These are phyloP conservation scores for Propithecus coquereli DNA, from an alignment of 2,113 vertebrate genomes.

Conservation along the genomic window DNA sequence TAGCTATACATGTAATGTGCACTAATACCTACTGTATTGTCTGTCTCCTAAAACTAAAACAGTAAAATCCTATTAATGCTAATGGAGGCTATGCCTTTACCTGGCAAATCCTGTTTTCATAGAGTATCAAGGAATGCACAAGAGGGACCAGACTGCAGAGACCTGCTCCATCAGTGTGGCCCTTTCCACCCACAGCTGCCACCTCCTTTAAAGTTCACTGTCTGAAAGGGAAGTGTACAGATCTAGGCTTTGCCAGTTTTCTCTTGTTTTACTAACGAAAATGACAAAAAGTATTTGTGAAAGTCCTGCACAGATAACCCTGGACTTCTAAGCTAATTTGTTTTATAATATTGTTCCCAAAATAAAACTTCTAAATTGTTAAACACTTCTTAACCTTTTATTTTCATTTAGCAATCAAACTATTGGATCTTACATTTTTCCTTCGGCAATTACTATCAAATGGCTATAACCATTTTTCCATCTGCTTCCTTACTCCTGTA, in stretches of 20 bases:
- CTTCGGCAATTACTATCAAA: slow-evolving; percentile 12
- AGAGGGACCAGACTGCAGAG: neutral
- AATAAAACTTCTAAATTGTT: neutral
- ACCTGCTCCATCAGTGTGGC: neutral
- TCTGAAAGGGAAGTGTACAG: neutral
- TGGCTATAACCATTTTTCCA: neutral
- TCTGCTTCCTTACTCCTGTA: neutral
- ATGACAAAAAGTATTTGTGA: neutral
- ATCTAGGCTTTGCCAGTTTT: neutral
- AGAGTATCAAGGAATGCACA: neutral
- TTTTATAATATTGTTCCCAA: slow-evolving; percentile 28
- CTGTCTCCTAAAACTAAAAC: neutral
- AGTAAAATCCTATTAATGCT: neutral
- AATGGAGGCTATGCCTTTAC: neutral
- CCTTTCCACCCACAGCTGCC: neutral
- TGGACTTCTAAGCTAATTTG: neutral
- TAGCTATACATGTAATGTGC: neutral
- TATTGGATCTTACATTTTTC: neutral
- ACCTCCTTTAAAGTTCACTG: neutral
- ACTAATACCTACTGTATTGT: neutral
- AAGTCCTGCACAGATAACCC: neutral
- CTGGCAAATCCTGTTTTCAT: neutral
- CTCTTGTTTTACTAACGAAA: neutral
- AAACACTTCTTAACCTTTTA: neutral
- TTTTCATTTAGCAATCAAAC: neutral